Evolutionary conservation across 2,113 vertebrate species (phyloP), one percentile per base, ranked within the genome.

Genomic region (Speoplatyrhinus poulsoni): DNA sequence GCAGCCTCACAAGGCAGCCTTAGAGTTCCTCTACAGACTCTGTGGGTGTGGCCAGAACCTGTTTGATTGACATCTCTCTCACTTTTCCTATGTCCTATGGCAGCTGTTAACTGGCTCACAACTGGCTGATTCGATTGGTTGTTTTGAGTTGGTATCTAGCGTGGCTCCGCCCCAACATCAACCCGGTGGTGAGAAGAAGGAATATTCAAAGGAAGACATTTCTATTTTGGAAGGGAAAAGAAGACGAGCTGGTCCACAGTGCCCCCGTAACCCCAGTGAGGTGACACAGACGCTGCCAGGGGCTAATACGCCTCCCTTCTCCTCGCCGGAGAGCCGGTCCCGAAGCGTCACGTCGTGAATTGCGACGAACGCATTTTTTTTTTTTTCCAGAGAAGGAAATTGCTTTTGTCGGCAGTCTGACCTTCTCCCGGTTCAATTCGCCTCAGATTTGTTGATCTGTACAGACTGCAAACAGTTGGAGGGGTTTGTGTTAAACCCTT

Each of bases 371-470:
- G 65, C 36, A 8, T 41, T 41, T 41, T 41, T 41, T 41, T 41
- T 41, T 26, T 9, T 62, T 33, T 79, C 46, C 56, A 49, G 57
- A 65, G n/a, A 15, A 52, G 63, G 61, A 82, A 83, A 81, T 84
- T 83, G 81, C 80, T 85, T 66, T 84, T 79, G 77, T 80, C 69
- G 47, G 65, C 52, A 62, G 59, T 56, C 70, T 83, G 70, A 82
- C 76, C 82, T 80, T 68, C 57, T 46, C 56, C 67, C 57, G 59
- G 66, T 77, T 73, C 79, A 75, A 46, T 76, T 80, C 19, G 32
- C 53, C 67, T 65, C 33, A 57, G 78, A 77, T 82, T 79, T 85
- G 76, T 85, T 72, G 75, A 49, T 70, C 58, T 17, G 50, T 69
- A 16, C 73, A 61, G 76, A 75, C 60, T 85, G 72, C 67, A 78